Evolutionary conservation across 2,113 vertebrate species (phyloP).

Genomic region (Dryoscopus gambensis): DNA sequence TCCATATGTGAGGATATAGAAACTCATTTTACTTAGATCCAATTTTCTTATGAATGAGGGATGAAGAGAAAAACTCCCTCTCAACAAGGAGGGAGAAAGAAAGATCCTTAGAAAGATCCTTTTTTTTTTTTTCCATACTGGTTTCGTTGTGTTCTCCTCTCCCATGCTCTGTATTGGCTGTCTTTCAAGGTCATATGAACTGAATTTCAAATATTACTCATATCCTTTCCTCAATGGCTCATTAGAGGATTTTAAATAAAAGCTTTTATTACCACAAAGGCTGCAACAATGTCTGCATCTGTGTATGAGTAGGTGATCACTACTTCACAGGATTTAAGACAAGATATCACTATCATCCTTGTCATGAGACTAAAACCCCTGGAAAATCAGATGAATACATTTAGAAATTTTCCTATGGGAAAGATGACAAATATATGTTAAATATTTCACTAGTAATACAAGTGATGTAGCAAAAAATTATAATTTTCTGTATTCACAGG

Average conservation of each 20-base stretch:
- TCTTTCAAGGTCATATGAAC: constrained; percentile 36
- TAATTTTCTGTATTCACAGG: not conserved
- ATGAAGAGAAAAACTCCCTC: not conserved
- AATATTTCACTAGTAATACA: not conserved
- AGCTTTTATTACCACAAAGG: not conserved
- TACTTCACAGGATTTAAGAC: not conserved
- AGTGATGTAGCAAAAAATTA: not conserved
- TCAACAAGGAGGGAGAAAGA: too few species aligned
- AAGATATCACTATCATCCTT: not conserved
- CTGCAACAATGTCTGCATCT: not conserved
- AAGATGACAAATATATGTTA: not conserved
- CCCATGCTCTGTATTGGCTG: not conserved
- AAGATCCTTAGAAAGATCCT: not conserved
- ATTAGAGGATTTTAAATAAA: constrained; percentile 50
- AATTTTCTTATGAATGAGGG: not conserved
- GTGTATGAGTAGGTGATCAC: constrained; percentile 1
- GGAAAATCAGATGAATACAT: constrained; percentile 9
- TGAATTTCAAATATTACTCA: constrained; percentile 43
- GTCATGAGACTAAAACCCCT: not conserved
- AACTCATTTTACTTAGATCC: not conserved
- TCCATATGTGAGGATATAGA: not conserved
- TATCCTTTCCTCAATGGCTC: constrained; percentile 43
- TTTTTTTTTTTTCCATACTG: not conserved
- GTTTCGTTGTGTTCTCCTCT: not conserved
- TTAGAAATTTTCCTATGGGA: not conserved